Conservation (phyloP, 2,797 vertebrate genomes). For the Buceros bicornis region DNA sequence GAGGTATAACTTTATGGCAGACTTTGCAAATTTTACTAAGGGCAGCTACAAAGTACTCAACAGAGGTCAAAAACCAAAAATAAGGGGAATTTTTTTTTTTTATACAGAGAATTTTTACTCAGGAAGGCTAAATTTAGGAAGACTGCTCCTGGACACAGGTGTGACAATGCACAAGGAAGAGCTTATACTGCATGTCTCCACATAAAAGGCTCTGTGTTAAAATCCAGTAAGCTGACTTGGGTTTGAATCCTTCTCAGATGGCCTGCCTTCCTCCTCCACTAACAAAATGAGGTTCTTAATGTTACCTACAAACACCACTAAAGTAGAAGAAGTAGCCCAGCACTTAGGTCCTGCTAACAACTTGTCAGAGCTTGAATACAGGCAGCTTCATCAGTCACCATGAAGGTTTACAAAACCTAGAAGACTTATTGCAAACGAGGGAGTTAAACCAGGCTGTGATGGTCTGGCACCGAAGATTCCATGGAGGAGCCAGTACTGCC, state of each 20-base stretch:
- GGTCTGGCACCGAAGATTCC: not conserved
- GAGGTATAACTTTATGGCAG: not conserved
- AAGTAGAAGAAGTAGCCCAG: not conserved
- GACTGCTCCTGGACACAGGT: not conserved
- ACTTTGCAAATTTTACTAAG: not conserved
- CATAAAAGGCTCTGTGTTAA: not conserved
- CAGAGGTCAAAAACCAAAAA: not conserved
- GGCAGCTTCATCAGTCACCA: not conserved
- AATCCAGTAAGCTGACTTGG: not conserved
- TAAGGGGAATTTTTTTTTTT: not conserved
- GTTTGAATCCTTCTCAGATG: not conserved
- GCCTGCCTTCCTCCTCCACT: not conserved
- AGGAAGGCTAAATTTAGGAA: not conserved
- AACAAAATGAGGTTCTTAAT: not conserved
- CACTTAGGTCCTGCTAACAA: not conserved
- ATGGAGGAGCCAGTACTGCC: not conserved
- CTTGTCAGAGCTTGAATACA: not conserved
- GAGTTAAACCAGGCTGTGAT: not conserved
- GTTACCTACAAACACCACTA: not conserved
- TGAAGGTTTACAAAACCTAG: not conserved
- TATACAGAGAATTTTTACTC: not conserved
- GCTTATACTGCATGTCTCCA: not conserved
- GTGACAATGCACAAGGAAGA: not conserved
- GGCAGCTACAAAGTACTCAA: not conserved
- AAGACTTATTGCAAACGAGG: not conserved